These are phyloP conservation scores for Desoria tigrina DNA, from an alignment of 2,888 invertebrate genomes.

Conservation along the genomic window DNA sequence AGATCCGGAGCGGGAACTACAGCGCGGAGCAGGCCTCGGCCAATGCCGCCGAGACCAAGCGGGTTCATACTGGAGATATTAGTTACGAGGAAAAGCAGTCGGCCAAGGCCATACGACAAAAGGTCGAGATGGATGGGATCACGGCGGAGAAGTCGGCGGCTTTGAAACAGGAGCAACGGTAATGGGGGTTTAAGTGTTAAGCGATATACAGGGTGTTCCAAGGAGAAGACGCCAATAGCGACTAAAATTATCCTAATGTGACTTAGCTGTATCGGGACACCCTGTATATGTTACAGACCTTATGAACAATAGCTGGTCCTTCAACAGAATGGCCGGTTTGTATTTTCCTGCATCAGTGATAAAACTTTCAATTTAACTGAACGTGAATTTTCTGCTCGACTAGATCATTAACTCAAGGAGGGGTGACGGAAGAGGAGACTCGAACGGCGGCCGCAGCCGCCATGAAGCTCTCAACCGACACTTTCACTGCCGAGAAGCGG, in stretches of 20 bases:
- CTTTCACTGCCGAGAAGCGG: constrained; percentile 78
- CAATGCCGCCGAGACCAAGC: constrained; percentile 70
- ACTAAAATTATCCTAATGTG: too few relatives aligned
- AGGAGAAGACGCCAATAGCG: too few relatives aligned
- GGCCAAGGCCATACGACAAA: constrained; percentile 74
- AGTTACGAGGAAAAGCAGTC: constrained; percentile 68
- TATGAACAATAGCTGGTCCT: too few relatives aligned
- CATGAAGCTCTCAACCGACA: constrained; percentile 81
- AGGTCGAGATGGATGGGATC: constrained; percentile 80
- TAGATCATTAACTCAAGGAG: constrained; percentile 77
- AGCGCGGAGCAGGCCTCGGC: constrained; percentile 76
- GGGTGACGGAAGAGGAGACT: constrained; percentile 80
- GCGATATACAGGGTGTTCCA: too few relatives aligned
- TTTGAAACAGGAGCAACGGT: constrained; percentile 69
- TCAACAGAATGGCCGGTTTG: too few relatives aligned
- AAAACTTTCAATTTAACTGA: background rate
- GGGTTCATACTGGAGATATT: constrained; percentile 77
- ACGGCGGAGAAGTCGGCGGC: constrained; percentile 83
- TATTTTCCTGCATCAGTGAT: too few relatives aligned
- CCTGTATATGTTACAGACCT: too few relatives aligned
- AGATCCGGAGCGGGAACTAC: constrained; percentile 75
- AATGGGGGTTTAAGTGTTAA: constrained; percentile 54
- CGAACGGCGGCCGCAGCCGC: constrained; percentile 81
- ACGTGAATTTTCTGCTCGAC: constrained; percentile 4
- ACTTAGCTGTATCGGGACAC: too few relatives aligned